Evolutionary conservation across 2,888 invertebrate genomes (phyloP).

Genomic region (Parapristionchus giblindavisi): DNA sequence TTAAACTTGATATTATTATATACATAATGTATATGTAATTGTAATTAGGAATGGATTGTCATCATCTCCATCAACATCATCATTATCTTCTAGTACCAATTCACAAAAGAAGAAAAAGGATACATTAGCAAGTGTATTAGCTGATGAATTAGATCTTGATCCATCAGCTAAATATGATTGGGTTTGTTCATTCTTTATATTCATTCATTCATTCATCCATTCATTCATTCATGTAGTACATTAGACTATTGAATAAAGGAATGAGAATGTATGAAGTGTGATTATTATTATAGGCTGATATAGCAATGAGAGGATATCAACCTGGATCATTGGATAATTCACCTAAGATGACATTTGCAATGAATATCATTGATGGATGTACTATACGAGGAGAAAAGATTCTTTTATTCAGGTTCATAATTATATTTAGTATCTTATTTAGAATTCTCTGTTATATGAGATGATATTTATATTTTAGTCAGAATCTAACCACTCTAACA

Average conservation of each 20-base stretch:
- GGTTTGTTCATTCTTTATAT: conserved; percentile 35
- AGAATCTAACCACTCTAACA: conserved; percentile 92
- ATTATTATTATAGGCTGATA: conserved; percentile 70
- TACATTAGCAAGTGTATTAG: conserved; percentile 30
- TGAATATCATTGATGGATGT: conserved; percentile 88
- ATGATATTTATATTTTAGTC: conserved; percentile 75
- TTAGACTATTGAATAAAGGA: neutral
- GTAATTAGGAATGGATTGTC: neutral
- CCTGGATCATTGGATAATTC: conserved; percentile 90
- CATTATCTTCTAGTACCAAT: neutral
- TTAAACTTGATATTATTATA: neutral
- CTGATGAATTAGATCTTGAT: conserved; percentile 44
- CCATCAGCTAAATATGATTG: conserved; percentile 46
- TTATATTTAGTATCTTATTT: too few relatives aligned
- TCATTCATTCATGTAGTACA: neutral
- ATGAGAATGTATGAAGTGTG: neutral
- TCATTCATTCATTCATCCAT: neutral
- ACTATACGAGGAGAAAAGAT: conserved; percentile 87
- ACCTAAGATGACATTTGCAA: conserved; percentile 91
- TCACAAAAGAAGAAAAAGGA: conserved; percentile 18
- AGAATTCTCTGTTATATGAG: too few relatives aligned
- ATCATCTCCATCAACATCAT: neutral
- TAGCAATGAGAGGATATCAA: conserved; percentile 76
- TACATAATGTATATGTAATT: neutral
- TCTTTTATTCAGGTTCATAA: conserved; percentile 82